Conservation (phyloP, 2,888 invertebrate species). For the Melanchra persicariae region DNA sequence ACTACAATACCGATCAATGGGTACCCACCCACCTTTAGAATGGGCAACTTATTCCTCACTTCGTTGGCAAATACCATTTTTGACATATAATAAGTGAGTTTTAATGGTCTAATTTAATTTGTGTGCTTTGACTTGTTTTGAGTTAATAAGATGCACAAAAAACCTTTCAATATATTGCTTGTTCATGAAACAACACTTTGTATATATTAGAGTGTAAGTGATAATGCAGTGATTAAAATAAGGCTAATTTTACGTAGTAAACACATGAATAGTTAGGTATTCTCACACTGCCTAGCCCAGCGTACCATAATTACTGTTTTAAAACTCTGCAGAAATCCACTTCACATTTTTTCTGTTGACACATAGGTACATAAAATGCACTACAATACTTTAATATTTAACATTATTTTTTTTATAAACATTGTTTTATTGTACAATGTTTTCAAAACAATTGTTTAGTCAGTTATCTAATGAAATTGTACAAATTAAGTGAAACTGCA, state of each 20-base stretch:
- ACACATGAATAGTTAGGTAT: slow-evolving; percentile 11
- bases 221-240: slow-evolving; percentile 44
- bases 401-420: no score
- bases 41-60: no score
- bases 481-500: slow-evolving; percentile 19
- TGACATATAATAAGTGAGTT: no score
- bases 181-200: slow-evolving; percentile 1
- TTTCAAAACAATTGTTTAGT: no score
- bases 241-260: slow-evolving; percentile 43
- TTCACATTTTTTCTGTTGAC: neutral
- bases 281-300: slow-evolving; percentile 11
- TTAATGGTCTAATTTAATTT: no score
- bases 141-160: slow-evolving; percentile 14
- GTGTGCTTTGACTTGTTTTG: no score
- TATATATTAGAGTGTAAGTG: slow-evolving; percentile 16
- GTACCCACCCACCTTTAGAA: no score
- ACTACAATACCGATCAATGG: no score
- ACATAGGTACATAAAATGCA: no score
- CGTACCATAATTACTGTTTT: slow-evolving; percentile 8
- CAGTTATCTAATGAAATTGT: neutral
- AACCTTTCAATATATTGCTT: neutral
- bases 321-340: slow-evolving; percentile 43
- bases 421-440: no score
- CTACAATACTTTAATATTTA: no score
- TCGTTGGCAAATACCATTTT: no score